Conservation (phyloP, 2,888 invertebrate genomes). For the Rambutsinella grinnellia region DNA sequence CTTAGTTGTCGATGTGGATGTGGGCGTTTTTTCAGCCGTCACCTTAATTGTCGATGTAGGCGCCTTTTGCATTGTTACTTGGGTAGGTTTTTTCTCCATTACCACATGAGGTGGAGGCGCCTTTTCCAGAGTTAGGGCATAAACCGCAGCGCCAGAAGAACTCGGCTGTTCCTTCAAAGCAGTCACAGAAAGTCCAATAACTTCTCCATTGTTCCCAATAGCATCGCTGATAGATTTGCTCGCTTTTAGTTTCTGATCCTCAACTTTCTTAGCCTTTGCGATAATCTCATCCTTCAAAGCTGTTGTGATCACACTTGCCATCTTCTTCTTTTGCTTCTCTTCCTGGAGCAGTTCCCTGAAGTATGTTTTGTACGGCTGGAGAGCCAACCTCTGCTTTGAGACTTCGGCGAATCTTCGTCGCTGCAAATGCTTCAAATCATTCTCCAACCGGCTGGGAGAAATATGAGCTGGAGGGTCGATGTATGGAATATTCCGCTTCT, state of each 20-base stretch:
- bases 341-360: slow-evolving; percentile 43
- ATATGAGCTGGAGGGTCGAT: slow-evolving; percentile 28
- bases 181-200: too few species aligned
- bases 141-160: background rate
- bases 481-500: slow-evolving; percentile 18
- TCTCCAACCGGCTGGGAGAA: slow-evolving; percentile 21
- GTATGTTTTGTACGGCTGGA: slow-evolving; percentile 45
- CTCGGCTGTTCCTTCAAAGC: background rate
- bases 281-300: slow-evolving; percentile 21
- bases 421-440: slow-evolving; percentile 38
- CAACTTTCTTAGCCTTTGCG: background rate
- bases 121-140: background rate
- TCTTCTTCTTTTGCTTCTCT: slow-evolving; percentile 20
- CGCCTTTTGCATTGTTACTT: too few species aligned
- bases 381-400: slow-evolving; percentile 22
- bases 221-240: background rate
- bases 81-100: too few species aligned
- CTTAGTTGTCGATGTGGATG: too few species aligned
- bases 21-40: too few species aligned
- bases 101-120: background rate
- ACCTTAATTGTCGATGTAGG: too few species aligned
- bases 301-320: background rate
- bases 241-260: background rate
- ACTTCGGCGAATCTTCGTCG: slow-evolving; percentile 32
- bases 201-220: too few species aligned